Evolutionary conservation across 2,113 vertebrate species (phyloP).

Genomic region (Bujurquina vittata): DNA sequence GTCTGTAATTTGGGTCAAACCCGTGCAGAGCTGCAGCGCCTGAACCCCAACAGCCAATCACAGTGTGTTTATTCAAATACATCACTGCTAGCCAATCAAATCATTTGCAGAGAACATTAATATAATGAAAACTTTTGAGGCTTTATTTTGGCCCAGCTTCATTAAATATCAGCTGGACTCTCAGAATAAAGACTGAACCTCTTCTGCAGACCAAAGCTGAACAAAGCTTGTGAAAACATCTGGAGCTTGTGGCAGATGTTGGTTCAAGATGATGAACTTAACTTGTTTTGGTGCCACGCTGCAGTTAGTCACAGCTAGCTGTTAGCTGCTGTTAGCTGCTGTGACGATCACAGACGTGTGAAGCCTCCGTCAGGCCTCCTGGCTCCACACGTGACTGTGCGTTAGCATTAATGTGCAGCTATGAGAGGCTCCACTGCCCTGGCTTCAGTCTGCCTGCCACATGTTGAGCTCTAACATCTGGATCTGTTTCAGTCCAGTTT

Average conservation of each 20-base stretch:
- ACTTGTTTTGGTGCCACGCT: not conserved
- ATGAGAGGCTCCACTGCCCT: not conserved
- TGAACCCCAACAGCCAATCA: not conserved
- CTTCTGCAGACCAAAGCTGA: not conserved
- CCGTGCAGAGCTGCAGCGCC: not conserved
- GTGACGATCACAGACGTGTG: not conserved
- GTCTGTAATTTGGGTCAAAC: rapidly evolving
- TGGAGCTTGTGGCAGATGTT: not conserved
- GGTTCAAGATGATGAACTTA: not conserved
- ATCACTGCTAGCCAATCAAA: not conserved
- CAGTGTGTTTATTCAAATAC: no score
- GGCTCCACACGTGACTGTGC: not conserved
- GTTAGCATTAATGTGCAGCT: not conserved
- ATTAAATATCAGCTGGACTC: not conserved
- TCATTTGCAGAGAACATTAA: not conserved
- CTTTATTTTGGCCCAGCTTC: no score
- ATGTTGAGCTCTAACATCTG: conserved; percentile 5
- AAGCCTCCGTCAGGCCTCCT: not conserved
- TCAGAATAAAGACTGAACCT: not conserved
- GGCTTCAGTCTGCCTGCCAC: not conserved
- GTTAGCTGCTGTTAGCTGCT: not conserved
- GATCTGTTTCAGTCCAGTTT: not conserved
- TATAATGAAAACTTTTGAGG: not conserved
- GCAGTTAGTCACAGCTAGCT: not conserved
- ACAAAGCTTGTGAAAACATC: not conserved